A percentile compares a stretch with the other conserved stretches of the same genome.
phyloP scores from a whole-genome alignment of 92 coral and sea anemone species.

The Umimayanthus chanpuru region DNA sequence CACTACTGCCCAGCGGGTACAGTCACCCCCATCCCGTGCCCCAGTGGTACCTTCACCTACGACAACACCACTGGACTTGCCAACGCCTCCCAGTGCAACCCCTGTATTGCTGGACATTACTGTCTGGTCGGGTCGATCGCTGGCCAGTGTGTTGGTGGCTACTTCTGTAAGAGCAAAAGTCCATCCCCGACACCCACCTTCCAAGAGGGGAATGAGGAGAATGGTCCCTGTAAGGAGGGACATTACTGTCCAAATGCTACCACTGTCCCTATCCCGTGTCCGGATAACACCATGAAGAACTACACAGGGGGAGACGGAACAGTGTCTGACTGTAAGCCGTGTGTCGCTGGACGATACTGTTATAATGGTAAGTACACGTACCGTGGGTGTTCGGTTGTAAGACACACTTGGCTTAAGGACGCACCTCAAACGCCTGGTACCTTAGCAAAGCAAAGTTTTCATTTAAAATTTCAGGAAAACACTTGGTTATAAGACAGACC shows the following conservation, averaged over 20 bases:
- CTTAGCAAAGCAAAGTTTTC: too few relatives aligned
- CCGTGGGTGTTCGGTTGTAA: too few relatives aligned
- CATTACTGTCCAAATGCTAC: conserved; percentile 94
- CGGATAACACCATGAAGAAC: conserved; percentile 89
- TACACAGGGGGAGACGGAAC: conserved; percentile 89
- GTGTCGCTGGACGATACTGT: conserved; percentile 91
- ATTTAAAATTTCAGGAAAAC: too few relatives aligned
- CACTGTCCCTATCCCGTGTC: conserved; percentile 84
- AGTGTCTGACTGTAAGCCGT: conserved; percentile 82
- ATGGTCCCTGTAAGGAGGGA: conserved; percentile 92
- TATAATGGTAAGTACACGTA: conserved; percentile 72
- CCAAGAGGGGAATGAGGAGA: conserved; percentile 65
- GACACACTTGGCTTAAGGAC: too few relatives aligned
- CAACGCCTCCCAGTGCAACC: conserved; percentile 78
- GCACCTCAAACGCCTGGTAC: too few relatives aligned
- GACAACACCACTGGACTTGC: conserved; percentile 77
- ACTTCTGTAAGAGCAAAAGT: conserved; percentile 93
- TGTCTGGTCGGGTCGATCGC: conserved; percentile 86
- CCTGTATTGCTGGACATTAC: conserved; percentile 84
- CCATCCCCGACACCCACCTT: conserved; percentile 80
- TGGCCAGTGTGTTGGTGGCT: conserved; percentile 88
- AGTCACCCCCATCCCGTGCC: conserved; percentile 76
- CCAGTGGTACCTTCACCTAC: conserved; percentile 91
- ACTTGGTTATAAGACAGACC: too few relatives aligned
- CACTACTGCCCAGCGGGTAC: conserved; percentile 94